Percentiles rank a stretch among this genome's conserved stretches.
phyloP scores from a whole-genome alignment of 2,888 invertebrate species.

The Lagria hirta region DNA sequence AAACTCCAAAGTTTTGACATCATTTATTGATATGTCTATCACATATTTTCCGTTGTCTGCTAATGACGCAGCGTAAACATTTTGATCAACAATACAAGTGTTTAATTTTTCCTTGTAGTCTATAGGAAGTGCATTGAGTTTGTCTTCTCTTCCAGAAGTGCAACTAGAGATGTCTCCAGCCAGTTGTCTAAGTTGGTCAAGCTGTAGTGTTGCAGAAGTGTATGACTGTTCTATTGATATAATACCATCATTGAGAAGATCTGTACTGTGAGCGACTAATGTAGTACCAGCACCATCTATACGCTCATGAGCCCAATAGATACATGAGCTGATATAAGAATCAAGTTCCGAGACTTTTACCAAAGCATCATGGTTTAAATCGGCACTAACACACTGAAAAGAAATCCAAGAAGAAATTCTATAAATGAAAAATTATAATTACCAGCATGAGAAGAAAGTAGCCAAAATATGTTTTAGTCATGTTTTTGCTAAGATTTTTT shows the following conservation, averaged over 20 bases:
- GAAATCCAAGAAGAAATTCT: too few species aligned
- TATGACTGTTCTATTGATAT: conserved; percentile 1
- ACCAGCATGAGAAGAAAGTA: too few species aligned
- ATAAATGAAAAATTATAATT: too few species aligned
- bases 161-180: conserved; percentile 8
- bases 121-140: background rate
- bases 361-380: too few species aligned
- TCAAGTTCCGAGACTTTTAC: too few species aligned
- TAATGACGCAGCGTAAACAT: background rate
- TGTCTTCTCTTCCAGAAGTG: background rate
- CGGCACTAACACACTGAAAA: too few species aligned
- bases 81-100: background rate
- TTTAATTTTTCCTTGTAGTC: background rate
- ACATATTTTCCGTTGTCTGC: background rate
- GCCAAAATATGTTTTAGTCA: too few species aligned
- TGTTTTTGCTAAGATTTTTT: too few species aligned
- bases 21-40: conserved; percentile 4
- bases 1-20: background rate
- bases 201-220: background rate
- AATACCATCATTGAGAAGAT: conserved; percentile 1
- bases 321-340: too few species aligned
- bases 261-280: conserved; percentile 1
- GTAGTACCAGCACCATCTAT: conserved; percentile 3
- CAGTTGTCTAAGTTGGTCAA: conserved; percentile 3
- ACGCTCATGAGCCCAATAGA: conserved; percentile 2